Evolutionary conservation across 2,888 invertebrate species (phyloP).

Genomic region (Phlogophora meticulosa): DNA sequence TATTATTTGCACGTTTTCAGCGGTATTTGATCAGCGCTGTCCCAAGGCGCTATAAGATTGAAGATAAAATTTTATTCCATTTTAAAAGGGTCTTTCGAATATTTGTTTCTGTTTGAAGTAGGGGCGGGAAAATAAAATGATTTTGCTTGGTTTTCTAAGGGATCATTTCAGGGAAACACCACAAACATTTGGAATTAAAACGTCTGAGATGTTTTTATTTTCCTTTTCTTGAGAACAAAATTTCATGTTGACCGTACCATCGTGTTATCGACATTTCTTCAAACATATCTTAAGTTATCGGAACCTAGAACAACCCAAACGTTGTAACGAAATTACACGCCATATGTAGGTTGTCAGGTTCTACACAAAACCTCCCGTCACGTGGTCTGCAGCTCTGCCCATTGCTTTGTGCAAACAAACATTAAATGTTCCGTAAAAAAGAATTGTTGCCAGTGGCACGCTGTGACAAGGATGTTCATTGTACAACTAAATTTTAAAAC

Average conservation of each 20-base stretch:
- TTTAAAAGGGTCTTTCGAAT: slow-evolving; percentile 36
- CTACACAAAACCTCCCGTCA: too few species aligned
- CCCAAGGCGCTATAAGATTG: slow-evolving; percentile 36
- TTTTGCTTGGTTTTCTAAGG: slow-evolving; percentile 19
- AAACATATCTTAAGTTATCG: too few species aligned
- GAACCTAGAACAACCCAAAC: too few species aligned
- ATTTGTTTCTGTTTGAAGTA: slow-evolving; percentile 45
- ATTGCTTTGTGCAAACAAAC: neutral
- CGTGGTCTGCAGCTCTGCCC: neutral
- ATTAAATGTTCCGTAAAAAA: neutral
- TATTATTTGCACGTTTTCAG: slow-evolving; percentile 42
- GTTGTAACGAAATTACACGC: too few species aligned
- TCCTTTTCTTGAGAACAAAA: neutral
- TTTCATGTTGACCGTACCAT: too few species aligned
- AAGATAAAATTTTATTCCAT: slow-evolving; percentile 42
- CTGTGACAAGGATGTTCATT: neutral
- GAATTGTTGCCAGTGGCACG: neutral
- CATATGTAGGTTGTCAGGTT: too few species aligned
- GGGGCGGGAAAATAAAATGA: slow-evolving; percentile 2
- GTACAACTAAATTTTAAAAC: slow-evolving; percentile 1
- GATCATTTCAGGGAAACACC: slow-evolving; percentile 25
- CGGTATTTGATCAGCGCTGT: slow-evolving; percentile 38
- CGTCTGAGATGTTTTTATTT: neutral
- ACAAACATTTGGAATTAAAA: slow-evolving; percentile 32
- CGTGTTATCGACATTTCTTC: too few species aligned